These are phyloP conservation scores for Trichopoda pennipes DNA, from an alignment of 2,888 invertebrate species.

Conservation along the genomic window DNA sequence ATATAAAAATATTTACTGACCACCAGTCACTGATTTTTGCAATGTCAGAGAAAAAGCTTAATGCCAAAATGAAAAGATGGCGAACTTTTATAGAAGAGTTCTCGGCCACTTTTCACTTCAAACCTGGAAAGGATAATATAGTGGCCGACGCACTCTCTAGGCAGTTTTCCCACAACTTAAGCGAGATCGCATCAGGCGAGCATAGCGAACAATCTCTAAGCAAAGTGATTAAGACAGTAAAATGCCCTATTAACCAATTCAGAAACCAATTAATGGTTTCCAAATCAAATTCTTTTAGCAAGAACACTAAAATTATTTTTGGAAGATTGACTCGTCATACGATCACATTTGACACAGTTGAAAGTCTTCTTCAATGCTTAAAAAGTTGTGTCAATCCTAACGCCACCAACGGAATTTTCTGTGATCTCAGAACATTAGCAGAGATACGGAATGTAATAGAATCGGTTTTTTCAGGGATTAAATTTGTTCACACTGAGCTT, in stretches of 20 bases:
- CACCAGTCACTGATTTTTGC: slow-evolving; percentile 36
- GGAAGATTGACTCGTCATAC: slow-evolving; percentile 12
- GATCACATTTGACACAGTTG: too few species aligned
- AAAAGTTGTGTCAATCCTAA: slow-evolving; percentile 39
- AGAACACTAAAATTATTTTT: slow-evolving; percentile 35
- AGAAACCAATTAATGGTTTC: too few species aligned
- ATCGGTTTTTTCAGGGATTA: too few species aligned
- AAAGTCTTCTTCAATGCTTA: too few species aligned
- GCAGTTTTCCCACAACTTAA: neutral
- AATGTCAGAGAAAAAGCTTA: slow-evolving; percentile 25
- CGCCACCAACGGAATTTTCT: slow-evolving; percentile 23
- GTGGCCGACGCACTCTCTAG: slow-evolving; percentile 25
- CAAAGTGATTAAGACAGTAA: slow-evolving; percentile 33
- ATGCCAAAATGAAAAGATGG: slow-evolving; percentile 38
- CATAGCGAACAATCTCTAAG: slow-evolving; percentile 45
- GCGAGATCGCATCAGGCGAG: neutral
- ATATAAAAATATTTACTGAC: slow-evolving; percentile 34
- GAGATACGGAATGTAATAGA: too few species aligned
- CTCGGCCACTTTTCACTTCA: slow-evolving; percentile 23
- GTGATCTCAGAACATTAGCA: too few species aligned
- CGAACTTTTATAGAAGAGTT: slow-evolving; percentile 26
- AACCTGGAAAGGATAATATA: slow-evolving; percentile 33
- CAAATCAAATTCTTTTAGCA: too few species aligned
- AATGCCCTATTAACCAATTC: too few species aligned
- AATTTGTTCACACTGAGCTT: neutral